Base-by-base conservation (phyloP, 2,113 vertebrate species). In the Hyperopisus bebe region DNA sequence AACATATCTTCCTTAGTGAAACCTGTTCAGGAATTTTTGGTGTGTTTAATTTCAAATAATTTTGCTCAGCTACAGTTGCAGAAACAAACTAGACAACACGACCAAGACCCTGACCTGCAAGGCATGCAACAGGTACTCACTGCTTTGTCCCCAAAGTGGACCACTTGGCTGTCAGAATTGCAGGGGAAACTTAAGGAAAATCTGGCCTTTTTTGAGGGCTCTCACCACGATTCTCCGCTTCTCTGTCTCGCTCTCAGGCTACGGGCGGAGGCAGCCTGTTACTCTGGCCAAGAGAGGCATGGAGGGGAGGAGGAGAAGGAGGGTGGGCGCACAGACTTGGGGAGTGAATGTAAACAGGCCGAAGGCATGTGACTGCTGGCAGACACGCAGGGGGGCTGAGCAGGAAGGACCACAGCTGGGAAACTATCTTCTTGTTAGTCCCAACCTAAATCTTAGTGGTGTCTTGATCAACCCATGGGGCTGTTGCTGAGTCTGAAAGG, bases 81-180 rank as follows among this genome's bases (percentile, higher is more conserved):
- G 31, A 39, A 88, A 17, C 9, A 88, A 77, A 83, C 39, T 88
- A 9, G 10, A 70, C 27, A 70, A 11, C 62, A 31, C 10, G 1
- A 27, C 2, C 62, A 27, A 66, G n/a, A 24, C 15, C 44, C 1
- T 17, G 62, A 10, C 11, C 21, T 70, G 58, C 27, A 42, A 66
- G 27, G 66, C 44, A 5, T 85, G 51, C 24, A 44, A 17, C 21
- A 89, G 42, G 92, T 95, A 95, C 95, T 95, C 89, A 95, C 95
- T 2, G 89, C 91, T n/a, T 90, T 86, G n/a, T 90, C 19, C 13
- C 70, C 88, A 89, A 39, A 90, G 39, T 66, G 19, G 89, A 86
- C 17, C 53, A 46, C 89, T 89, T 74, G 8, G 89, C 50, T 77
- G n/a, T 50, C 58, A 88, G 90, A 51, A 88, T 89, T 90, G 48